phyloP scores from a whole-genome alignment of 2,113 vertebrate genomes.

The Atrichornis clamosus region DNA sequence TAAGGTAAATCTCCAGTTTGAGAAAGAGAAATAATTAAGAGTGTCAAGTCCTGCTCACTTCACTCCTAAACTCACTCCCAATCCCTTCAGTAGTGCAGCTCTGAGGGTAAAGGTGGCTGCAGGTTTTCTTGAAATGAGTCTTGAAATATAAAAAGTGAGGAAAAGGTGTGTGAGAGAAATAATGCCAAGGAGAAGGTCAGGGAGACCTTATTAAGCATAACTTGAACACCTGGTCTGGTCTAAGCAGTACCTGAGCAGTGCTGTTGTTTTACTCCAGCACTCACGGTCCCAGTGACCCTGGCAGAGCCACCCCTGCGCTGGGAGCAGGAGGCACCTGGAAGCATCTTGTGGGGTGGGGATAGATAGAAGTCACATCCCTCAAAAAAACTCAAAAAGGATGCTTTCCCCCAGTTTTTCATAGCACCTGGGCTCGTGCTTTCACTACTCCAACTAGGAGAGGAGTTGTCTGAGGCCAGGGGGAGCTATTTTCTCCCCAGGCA shows the following conservation, averaged over 20 bases:
- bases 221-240: not conserved
- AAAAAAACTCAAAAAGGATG: not conserved
- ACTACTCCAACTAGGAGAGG: not conserved
- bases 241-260: not conserved
- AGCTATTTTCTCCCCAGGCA: not conserved
- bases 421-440: not conserved
- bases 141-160: not conserved
- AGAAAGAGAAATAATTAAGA: not conserved
- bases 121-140: not conserved
- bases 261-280: not conserved
- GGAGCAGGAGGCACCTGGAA: not conserved
- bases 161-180: not conserved
- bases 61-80: not conserved
- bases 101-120: not conserved
- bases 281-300: not conserved
- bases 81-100: not conserved
- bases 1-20: not conserved
- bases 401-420: not conserved
- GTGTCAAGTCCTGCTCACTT: not conserved
- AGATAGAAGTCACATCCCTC: not conserved
- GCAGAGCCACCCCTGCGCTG: not conserved
- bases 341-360: not conserved
- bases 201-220: not conserved
- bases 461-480: not conserved
- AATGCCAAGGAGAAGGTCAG: not conserved